These are phyloP conservation scores for Drosophila subsilvestris DNA, from an alignment of 2,888 invertebrate species.

Conservation along the genomic window DNA sequence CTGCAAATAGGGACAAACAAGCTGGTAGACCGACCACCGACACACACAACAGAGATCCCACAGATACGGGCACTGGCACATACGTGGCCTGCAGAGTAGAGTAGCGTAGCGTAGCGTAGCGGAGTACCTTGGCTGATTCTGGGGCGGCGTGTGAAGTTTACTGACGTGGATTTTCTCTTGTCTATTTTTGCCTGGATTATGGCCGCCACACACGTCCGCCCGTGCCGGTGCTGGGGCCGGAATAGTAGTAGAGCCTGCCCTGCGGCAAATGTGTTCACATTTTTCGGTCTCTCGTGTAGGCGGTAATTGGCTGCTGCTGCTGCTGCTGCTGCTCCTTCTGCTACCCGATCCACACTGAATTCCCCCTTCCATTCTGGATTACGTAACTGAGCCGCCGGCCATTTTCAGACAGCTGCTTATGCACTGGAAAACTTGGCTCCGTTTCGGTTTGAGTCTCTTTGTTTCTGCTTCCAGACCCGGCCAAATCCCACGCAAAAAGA, in stretches of 20 bases:
- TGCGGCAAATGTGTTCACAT: slow-evolving; percentile 28
- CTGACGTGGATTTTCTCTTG: slow-evolving; percentile 63
- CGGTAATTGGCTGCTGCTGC: slow-evolving; percentile 65
- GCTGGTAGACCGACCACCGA: slow-evolving; percentile 20
- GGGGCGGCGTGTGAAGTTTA: background rate
- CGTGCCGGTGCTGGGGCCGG: slow-evolving; percentile 5
- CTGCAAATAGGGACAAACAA: slow-evolving; percentile 56
- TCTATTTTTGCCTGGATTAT: slow-evolving; percentile 67
- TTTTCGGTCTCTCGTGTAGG: slow-evolving; percentile 52
- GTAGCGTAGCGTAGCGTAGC: slow-evolving; percentile 27
- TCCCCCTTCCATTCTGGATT: background rate
- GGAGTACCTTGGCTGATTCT: slow-evolving; percentile 24
- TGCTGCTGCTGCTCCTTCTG: background rate
- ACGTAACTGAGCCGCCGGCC: background rate
- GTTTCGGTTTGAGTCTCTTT: slow-evolving; percentile 31
- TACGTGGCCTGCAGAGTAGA: slow-evolving; percentile 7
- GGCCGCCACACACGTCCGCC: slow-evolving; percentile 46
- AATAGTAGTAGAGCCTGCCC: slow-evolving; percentile 16
- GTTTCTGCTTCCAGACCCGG: slow-evolving; percentile 19
- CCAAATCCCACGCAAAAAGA: slow-evolving; percentile 14
- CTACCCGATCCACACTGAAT: too few relatives aligned
- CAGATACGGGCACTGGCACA: background rate
- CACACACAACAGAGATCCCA: slow-evolving; percentile 7
- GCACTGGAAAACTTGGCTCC: slow-evolving; percentile 28
- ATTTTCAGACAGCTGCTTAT: slow-evolving; percentile 24